phyloP scores from a whole-genome alignment of 2,113 vertebrate genomes.

The Sapajus apella region DNA sequence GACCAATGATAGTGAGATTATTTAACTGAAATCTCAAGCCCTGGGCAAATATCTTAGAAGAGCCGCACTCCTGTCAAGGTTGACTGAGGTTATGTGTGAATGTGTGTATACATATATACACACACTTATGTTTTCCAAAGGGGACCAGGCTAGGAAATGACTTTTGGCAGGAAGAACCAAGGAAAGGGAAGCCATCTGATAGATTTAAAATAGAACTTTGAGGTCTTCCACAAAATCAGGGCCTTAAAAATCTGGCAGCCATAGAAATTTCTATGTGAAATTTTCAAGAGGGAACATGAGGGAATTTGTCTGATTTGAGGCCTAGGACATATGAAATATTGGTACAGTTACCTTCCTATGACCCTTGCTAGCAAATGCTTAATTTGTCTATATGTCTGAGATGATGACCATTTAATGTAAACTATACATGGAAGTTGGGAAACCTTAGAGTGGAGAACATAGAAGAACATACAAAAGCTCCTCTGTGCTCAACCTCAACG shows the following conservation, averaged over 20 bases:
- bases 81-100: not conserved
- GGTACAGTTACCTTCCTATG: not conserved
- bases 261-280: not conserved
- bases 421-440: not conserved
- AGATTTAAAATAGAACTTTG: not conserved
- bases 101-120: too few relatives aligned
- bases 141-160: not conserved
- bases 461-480: not conserved
- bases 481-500: not conserved
- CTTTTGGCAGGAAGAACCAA: not conserved
- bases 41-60: not conserved
- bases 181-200: not conserved
- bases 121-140: not conserved
- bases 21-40: not conserved
- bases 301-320: not conserved
- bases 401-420: not conserved
- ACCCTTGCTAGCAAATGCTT: not conserved
- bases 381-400: not conserved
- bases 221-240: not conserved
- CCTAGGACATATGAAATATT: not conserved
- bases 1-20: not conserved
- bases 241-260: not conserved
- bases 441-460: not conserved
- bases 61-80: not conserved
- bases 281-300: not conserved